phyloP scores from a whole-genome alignment of 2,113 vertebrate genomes.

The Merops nubicus region DNA sequence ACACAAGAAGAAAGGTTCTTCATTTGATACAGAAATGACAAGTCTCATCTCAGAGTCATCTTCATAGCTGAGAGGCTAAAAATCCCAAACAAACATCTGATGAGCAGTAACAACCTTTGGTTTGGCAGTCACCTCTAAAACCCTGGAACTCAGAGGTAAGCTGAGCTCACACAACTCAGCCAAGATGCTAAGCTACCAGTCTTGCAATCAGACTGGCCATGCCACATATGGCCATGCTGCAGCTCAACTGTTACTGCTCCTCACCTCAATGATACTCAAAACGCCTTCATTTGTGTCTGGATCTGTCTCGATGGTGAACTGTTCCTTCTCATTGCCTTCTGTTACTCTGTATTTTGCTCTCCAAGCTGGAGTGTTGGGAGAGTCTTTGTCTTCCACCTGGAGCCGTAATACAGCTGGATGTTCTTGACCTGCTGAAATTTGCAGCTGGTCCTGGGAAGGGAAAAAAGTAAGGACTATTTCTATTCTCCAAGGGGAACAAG shows the following conservation, averaged over 20 bases:
- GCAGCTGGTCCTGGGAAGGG: slow-evolving; percentile 13
- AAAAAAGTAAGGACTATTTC: neutral
- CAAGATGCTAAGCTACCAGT: neutral
- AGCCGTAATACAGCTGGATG: slow-evolving; percentile 59
- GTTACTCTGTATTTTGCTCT: slow-evolving; percentile 72
- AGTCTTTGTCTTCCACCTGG: slow-evolving; percentile 76
- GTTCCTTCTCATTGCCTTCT: slow-evolving; percentile 72
- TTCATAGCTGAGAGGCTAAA: slow-evolving; percentile 76
- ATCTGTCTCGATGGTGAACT: slow-evolving; percentile 78
- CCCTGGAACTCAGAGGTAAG: neutral
- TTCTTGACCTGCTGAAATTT: slow-evolving; percentile 1
- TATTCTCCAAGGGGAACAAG: neutral
- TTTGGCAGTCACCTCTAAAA: neutral
- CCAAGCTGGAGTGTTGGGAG: slow-evolving; percentile 74
- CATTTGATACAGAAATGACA: slow-evolving; percentile 73
- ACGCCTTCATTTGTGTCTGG: slow-evolving; percentile 82
- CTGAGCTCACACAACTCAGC: neutral
- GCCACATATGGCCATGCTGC: neutral
- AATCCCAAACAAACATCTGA: neutral
- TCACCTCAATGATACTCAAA: slow-evolving; percentile 81
- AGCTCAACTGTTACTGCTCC: neutral
- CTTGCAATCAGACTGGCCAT: neutral
- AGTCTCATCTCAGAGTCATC: neutral
- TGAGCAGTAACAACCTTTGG: neutral
- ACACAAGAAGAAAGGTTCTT: slow-evolving; percentile 73